Evolutionary conservation across 2,113 vertebrate genomes (phyloP).

Genomic region (Elachura formosa): DNA sequence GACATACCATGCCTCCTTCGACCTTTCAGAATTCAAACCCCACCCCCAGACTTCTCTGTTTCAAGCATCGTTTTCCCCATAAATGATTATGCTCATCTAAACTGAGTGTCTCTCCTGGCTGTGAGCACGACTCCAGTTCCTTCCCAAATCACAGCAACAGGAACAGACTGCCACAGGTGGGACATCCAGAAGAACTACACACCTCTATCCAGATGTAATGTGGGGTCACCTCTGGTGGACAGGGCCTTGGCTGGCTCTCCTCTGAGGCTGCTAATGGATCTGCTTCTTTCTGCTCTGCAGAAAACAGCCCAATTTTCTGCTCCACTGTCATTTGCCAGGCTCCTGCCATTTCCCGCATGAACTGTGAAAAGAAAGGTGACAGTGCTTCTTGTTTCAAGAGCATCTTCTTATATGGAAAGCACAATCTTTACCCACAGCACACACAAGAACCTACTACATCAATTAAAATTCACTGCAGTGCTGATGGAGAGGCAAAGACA

Average conservation of each 20-base stretch:
- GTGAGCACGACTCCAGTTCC: neutral
- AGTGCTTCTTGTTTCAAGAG: neutral
- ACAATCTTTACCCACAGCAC: neutral
- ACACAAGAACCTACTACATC: neutral
- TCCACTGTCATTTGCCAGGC: slow-evolving; percentile 98
- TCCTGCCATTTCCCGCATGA: slow-evolving; percentile 96
- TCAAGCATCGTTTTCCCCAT: neutral
- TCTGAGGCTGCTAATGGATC: slow-evolving; percentile 93
- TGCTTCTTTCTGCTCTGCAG: slow-evolving; percentile 82
- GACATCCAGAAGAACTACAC: neutral
- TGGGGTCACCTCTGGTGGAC: slow-evolving; percentile 87
- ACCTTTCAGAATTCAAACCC: neutral
- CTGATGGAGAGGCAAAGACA: neutral
- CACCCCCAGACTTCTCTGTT: neutral
- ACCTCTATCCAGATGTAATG: slow-evolving; percentile 97
- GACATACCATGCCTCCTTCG: neutral
- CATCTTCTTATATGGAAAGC: neutral
- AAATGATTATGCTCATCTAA: neutral
- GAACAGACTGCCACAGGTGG: neutral
- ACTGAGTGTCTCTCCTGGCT: neutral
- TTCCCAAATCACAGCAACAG: neutral
- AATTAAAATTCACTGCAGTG: neutral
- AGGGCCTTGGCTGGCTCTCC: slow-evolving; percentile 88
- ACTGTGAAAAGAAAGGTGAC: slow-evolving; percentile 63
- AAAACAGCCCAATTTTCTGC: slow-evolving; percentile 90